Evolutionary conservation across 2,113 vertebrate genomes (phyloP).

Genomic region (Spilogale gracilis): DNA sequence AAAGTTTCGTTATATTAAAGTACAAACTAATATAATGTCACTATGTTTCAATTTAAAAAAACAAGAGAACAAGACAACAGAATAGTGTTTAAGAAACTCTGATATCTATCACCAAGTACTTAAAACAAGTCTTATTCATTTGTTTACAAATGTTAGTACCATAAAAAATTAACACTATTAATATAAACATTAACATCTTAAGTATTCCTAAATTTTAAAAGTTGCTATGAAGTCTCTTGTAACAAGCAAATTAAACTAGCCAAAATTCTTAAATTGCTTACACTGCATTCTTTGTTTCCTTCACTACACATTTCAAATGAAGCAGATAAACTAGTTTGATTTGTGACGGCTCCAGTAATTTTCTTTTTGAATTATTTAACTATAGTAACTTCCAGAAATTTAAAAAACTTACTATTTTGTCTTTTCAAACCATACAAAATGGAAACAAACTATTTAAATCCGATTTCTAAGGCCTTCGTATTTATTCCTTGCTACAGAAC

Average conservation of each 20-base stretch:
- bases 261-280: neutral
- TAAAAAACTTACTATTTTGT: conserved; percentile 57
- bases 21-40: neutral
- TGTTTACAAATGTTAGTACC: conserved; percentile 15
- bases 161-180: neutral
- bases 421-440: conserved; percentile 56
- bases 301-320: conserved; percentile 22
- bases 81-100: neutral
- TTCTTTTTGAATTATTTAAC: conserved; percentile 37
- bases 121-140: conserved; percentile 16
- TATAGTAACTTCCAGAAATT: neutral
- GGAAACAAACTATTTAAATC: conserved; percentile 38
- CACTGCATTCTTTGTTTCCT: neutral
- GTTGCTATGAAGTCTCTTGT: neutral
- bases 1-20: neutral
- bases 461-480: conserved; percentile 48
- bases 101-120: neutral
- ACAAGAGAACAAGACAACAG: neutral
- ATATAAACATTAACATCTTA: neutral
- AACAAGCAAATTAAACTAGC: conserved; percentile 28
- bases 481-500: conserved; percentile 61
- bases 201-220: neutral
- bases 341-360: neutral
- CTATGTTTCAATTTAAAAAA: neutral
- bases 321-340: neutral